These are phyloP conservation scores for Halcyon chelicuti DNA, from an alignment of 2,797 vertebrate species.

Conservation along the genomic window DNA sequence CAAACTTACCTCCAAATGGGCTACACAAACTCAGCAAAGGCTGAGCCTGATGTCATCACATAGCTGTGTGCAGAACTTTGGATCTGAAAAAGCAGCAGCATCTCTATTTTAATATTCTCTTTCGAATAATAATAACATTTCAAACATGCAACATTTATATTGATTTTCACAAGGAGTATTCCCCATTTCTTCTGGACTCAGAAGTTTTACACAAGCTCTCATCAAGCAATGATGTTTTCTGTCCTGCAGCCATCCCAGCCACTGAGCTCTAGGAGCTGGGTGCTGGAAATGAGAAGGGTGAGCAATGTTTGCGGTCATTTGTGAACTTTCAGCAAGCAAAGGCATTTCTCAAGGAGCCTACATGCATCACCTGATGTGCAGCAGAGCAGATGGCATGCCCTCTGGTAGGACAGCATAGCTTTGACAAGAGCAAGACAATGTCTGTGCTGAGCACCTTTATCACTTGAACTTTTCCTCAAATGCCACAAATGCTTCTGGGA, in stretches of 20 bases:
- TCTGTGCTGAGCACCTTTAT: neutral
- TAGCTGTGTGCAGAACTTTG: neutral
- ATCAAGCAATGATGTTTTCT: neutral
- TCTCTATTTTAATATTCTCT: neutral
- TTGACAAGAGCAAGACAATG: neutral
- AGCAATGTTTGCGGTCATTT: neutral
- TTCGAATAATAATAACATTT: neutral
- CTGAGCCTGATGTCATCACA: neutral
- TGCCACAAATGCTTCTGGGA: conserved; percentile 42
- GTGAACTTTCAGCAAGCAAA: neutral
- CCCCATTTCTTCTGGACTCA: neutral
- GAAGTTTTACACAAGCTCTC: neutral
- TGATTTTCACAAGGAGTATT: neutral
- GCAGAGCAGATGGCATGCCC: neutral
- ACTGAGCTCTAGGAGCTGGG: neutral
- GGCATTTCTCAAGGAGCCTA: neutral
- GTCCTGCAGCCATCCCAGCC: neutral
- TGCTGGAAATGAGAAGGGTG: neutral
- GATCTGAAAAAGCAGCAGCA: neutral
- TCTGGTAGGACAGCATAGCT: neutral
- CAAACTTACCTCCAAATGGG: neutral
- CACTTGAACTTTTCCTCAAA: conserved; percentile 17
- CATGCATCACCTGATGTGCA: neutral
- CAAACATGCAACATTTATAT: neutral
- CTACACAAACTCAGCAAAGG: neutral